A percentile compares a stretch with the other conserved stretches of the same genome.
phyloP scores from a whole-genome alignment of 92 coral and sea anemone species.

The Galaxea fascicularis region DNA sequence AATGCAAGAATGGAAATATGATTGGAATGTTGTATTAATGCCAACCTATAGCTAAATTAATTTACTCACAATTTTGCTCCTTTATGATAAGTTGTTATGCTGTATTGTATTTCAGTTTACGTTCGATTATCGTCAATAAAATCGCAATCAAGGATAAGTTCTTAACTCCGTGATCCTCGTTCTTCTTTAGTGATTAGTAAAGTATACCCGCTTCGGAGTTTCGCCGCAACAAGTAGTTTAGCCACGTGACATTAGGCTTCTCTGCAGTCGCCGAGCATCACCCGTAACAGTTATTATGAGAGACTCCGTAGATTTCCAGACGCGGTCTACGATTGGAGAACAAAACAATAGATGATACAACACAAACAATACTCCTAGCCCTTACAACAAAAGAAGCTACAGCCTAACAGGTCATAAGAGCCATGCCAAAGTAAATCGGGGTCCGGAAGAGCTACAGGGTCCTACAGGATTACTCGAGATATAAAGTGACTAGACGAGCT shows the following conservation, averaged over 20 bases:
- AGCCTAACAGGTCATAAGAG: too few relatives aligned
- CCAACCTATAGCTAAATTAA: neutral
- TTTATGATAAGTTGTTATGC: neutral
- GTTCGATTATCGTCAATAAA: slow-evolving; percentile 5
- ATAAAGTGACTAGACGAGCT: too few relatives aligned
- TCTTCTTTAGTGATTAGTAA: neutral
- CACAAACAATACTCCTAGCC: too few relatives aligned
- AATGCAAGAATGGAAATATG: too few relatives aligned
- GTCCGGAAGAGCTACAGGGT: too few relatives aligned
- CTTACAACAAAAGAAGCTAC: too few relatives aligned
- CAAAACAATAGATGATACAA: too few relatives aligned
- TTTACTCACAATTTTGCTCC: neutral
- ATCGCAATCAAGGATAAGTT: neutral
- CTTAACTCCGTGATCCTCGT: slow-evolving; percentile 4
- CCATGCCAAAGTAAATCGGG: too few relatives aligned
- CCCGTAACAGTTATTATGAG: too few relatives aligned
- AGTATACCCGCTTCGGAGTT: slow-evolving; percentile 3
- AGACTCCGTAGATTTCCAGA: too few relatives aligned
- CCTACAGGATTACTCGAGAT: too few relatives aligned
- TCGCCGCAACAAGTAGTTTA: neutral
- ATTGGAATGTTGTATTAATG: neutral
- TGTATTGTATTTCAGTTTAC: slow-evolving; percentile 7
- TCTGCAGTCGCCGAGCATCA: neutral
- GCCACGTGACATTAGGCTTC: slow-evolving; percentile 11
- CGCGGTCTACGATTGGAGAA: too few relatives aligned